Percentiles rank a stretch among this genome's conserved stretches.
phyloP scores from a whole-genome alignment of 2,797 vertebrate species.

The Lithobates pipiens region DNA sequence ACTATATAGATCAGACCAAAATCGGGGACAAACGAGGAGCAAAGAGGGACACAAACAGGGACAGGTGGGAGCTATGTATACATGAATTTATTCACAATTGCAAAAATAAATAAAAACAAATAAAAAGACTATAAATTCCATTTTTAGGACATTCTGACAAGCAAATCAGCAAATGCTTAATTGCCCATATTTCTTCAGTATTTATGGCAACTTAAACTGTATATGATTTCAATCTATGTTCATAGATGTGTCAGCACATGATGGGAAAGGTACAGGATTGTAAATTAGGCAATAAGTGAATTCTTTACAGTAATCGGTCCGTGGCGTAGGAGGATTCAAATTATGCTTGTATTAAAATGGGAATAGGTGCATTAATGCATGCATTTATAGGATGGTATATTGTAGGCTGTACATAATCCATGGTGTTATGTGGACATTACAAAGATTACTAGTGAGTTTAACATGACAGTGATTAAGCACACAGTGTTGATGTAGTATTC shows the following conservation, averaged over 20 bases:
- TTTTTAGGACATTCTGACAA: too few relatives aligned
- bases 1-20: too few relatives aligned
- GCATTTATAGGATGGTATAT: neutral
- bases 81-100: too few relatives aligned
- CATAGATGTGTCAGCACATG: neutral
- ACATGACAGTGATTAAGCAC: slow-evolving; percentile 33
- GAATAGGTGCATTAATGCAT: neutral
- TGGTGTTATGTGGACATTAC: neutral
- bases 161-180: neutral
- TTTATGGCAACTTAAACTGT: neutral
- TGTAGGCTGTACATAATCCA: neutral
- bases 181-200: neutral
- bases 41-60: too few relatives aligned
- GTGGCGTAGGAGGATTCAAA: neutral
- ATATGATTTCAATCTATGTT: neutral
- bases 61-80: too few relatives aligned
- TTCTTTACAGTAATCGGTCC: neutral
- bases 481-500: slow-evolving; percentile 24
- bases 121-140: too few relatives aligned
- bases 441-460: slow-evolving; percentile 3
- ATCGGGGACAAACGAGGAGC: too few relatives aligned
- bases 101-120: too few relatives aligned
- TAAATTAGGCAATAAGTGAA: neutral
- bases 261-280: neutral
- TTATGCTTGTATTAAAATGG: neutral